phyloP scores from a whole-genome alignment of 2,888 invertebrate species.

The Eristalinus sepulchralis region DNA sequence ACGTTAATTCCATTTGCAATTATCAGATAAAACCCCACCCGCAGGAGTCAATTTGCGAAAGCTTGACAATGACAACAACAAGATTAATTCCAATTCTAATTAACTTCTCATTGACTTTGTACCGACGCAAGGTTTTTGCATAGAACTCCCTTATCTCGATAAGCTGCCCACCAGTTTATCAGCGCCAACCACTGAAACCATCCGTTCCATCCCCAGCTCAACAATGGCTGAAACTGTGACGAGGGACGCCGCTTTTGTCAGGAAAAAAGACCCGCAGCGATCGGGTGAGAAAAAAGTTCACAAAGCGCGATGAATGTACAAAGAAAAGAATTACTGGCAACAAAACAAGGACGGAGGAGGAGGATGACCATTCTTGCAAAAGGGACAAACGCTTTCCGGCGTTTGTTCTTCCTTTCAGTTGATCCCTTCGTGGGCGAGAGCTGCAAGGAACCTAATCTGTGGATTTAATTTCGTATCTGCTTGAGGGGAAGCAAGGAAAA shows the following conservation, averaged over 20 bases:
- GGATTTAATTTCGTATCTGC: not conserved
- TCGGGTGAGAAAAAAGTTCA: not conserved
- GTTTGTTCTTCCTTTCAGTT: not conserved
- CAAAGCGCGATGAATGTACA: not conserved
- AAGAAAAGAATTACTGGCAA: not conserved
- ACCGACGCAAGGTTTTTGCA: not conserved
- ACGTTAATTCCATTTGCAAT: not conserved
- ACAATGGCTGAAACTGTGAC: not conserved
- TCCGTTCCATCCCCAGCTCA: not conserved
- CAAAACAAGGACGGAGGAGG: not conserved
- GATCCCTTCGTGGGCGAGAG: not conserved
- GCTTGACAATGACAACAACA: not conserved
- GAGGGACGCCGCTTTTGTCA: not conserved
- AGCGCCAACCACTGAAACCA: not conserved
- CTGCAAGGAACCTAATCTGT: not conserved
- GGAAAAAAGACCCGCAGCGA: slow-evolving; percentile 15
- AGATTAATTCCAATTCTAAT: not conserved
- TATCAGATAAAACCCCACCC: not conserved
- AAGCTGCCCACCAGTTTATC: not conserved
- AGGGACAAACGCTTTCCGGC: not conserved
- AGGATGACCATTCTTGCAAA: slow-evolving; percentile 14
- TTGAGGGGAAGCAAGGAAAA: not conserved
- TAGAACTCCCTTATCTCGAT: not conserved
- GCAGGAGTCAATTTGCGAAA: not conserved
- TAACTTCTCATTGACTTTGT: not conserved